Evolutionary conservation across 2,888 invertebrate genomes (phyloP), one percentile per base, ranked within the genome.

Genomic region (Caenorhabditis becei): DNA sequence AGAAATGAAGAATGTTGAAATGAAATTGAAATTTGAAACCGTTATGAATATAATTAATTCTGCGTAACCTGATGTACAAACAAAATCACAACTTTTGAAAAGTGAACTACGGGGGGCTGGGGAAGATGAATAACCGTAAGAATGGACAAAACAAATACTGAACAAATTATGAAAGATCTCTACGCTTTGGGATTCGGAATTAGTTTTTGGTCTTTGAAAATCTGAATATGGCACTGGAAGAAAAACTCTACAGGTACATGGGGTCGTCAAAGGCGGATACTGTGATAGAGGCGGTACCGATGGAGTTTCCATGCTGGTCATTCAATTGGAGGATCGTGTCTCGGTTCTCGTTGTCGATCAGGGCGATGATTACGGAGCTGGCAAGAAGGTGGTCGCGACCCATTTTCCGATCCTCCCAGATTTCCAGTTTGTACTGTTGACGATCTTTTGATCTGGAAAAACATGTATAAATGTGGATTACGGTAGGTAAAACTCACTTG

Each of bases 221-320:
- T 7, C n/a, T 47, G 47, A 18, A 10, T 47, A 47, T 18, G 47
- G 47, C 47, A 20, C 18, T 47, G 5, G 18, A n/a, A 5, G 47
- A 41, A 28, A 24, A 35, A 51, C 16, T 54, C 51, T 67, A 84
- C 41, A 82, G 71, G 65, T 84, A 84, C 84, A 84, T 80, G 14
- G 84, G 84, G 78, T 84, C 84, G 72, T 84, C 84, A 37, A 84
- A 84, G 10, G 84, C 81, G 16, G 77, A 77, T n/a, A 81, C 77
- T 10, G 77, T 81, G 41, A 81, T 63, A 18, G 44, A 47, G 24
- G 66, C 61, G 23, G 65, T 62, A 24, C 75, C 80, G 20, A 77
- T 70, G 1, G 54, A 26, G 44, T 59, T 80, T 16, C 77, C 83
- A 32, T 77, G 65, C n/a, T 77, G 77, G 47, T 77, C 70, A 18